Percentiles rank a stretch among this genome's conserved stretches.
Evolutionary conservation across 1,140 invertebrate genomes (phyloP).

Genomic region (Phthorimaea operculella): DNA sequence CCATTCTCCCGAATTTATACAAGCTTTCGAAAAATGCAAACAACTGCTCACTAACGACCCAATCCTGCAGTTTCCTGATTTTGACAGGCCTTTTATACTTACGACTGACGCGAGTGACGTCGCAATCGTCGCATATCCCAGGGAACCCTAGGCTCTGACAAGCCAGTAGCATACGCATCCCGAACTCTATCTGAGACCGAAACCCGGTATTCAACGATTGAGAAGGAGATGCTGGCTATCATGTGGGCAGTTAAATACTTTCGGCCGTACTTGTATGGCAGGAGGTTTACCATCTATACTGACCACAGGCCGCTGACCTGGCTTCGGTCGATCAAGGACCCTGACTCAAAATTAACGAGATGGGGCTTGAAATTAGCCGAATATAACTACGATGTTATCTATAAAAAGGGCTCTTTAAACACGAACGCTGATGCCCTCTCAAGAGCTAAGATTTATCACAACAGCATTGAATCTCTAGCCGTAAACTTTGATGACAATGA

Average conservation of each 20-base stretch:
- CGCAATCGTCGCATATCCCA: conserved; percentile 11
- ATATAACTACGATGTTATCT: background rate
- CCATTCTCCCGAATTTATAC: background rate
- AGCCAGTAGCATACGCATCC: conserved; percentile 6
- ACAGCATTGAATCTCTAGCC: too few relatives aligned
- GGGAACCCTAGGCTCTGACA: background rate
- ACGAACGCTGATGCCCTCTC: background rate
- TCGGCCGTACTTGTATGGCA: conserved; percentile 10
- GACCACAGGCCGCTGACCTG: conserved; percentile 20
- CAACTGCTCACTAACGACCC: background rate
- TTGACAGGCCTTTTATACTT: conserved; percentile 7
- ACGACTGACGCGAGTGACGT: conserved; percentile 8
- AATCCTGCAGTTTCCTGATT: conserved; percentile 8
- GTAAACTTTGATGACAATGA: too few relatives aligned
- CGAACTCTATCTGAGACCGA: background rate
- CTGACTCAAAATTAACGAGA: conserved; percentile 22
- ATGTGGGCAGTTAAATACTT: conserved; percentile 5
- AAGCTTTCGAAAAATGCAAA: conserved; percentile 7
- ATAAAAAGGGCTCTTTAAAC: background rate
- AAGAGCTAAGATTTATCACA: too few relatives aligned
- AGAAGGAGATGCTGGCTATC: conserved; percentile 8
- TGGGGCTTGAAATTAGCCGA: conserved; percentile 9
- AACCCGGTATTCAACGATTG: background rate
- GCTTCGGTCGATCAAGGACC: conserved; percentile 43
- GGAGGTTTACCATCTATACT: background rate